Base-by-base conservation (phyloP, 2,113 vertebrate species). In the Saccopteryx bilineata region DNA sequence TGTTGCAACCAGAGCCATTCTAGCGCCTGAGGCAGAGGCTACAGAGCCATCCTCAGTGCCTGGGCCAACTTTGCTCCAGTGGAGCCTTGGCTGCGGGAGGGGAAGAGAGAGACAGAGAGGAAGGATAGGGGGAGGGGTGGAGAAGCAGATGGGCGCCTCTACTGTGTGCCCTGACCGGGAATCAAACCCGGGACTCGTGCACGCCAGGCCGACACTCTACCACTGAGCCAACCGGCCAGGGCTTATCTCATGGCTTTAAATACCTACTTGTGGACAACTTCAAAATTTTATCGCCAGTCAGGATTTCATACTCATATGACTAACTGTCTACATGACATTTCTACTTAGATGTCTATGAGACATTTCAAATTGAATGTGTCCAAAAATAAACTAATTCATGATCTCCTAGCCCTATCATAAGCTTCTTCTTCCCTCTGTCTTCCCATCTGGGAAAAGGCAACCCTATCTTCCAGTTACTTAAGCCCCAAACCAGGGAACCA, bases 371-470 rank as follows among this genome's bases (percentile, higher is more conserved):
- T 39, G 79, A 65, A 78, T 66, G 69, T 84, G 11, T 89, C 65
- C 31, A 46, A 75, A 89, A n/a, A 80, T 74, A n/a, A 75, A 39
- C n/a, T 75, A 74, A 33, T 9, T 28, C 31, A 61, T 18, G 13
- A 19, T 48, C 7, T 74, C 69, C n/a, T 76, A 63, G 0, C 21
- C 7, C 28, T 31, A 63, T 91, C 66, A 72, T 50, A 71, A 88
- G 2, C 23, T 58, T 78, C 8, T 91, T 92, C 71, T 24, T 87
- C 23, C 83, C 54, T 87, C 68, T 18, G n/a, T 69, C 61, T 83
- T 92, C 61, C 50, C n/a, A n/a, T 74, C 54, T 92, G 65, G 15
- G 54, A 85, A 90, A 81, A 89, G 18, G n/a, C 14, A 88, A 68
- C 7, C 39, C 9, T 31, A 39, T 80, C 58, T 93, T 72, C 33